phyloP scores from a whole-genome alignment of 2,888 invertebrate species.

The Cryptops parisi region DNA sequence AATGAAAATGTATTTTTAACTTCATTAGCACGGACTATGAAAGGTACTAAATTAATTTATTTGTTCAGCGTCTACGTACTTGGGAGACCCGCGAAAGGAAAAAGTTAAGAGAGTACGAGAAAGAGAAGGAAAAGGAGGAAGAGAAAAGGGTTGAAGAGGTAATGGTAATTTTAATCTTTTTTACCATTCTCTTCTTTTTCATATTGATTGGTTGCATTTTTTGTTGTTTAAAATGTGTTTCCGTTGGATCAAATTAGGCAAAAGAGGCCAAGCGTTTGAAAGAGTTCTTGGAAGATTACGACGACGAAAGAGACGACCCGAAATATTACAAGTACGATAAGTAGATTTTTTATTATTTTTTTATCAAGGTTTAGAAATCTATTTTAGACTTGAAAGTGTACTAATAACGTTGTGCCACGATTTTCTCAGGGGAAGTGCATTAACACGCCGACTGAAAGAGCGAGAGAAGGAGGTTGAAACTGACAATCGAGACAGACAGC shows the following conservation, averaged over 20 bases:
- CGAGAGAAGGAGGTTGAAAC: constrained; percentile 84
- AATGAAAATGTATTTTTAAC: not conserved
- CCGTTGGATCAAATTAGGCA: constrained; percentile 41
- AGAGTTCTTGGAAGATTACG: constrained; percentile 98
- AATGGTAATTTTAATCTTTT: too few relatives aligned
- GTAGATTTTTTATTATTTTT: constrained; percentile 4
- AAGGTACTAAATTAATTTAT: not conserved
- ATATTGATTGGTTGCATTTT: too few relatives aligned
- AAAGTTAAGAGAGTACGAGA: constrained; percentile 78
- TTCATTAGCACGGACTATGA: not conserved
- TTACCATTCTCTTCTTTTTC: too few relatives aligned
- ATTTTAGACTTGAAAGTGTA: too few relatives aligned
- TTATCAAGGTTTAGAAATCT: too few relatives aligned
- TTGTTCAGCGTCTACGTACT: constrained; percentile 35
- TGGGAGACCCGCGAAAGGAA: constrained; percentile 87
- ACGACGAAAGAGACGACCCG: constrained; percentile 91
- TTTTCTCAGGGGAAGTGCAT: constrained; percentile 55
- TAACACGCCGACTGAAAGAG: constrained; percentile 78
- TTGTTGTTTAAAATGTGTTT: too few relatives aligned
- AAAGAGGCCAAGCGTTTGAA: constrained; percentile 85
- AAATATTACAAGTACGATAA: constrained; percentile 74
- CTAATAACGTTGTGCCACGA: too few relatives aligned
- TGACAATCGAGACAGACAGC: constrained; percentile 76
- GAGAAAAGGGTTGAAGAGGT: constrained; percentile 66
- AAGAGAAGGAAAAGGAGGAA: constrained; percentile 69